phyloP scores from a whole-genome alignment of 2,113 vertebrate genomes.

The Vombatus ursinus region DNA sequence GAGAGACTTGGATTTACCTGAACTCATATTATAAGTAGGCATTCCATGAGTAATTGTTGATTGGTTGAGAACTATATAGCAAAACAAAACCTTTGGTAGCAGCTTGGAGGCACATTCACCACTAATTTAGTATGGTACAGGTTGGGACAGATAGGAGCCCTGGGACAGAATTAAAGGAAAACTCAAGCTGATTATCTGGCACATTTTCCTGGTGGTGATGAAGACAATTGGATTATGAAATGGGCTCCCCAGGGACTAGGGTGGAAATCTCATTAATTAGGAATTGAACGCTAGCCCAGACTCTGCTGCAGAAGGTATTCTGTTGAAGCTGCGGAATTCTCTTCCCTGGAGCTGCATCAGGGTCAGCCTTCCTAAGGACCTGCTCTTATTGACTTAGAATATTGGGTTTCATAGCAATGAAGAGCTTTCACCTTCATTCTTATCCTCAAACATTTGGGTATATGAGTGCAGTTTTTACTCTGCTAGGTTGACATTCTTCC shows the following conservation, averaged over 20 bases:
- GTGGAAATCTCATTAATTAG: constrained; percentile 2
- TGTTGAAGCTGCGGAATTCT: neutral
- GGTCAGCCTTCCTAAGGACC: neutral
- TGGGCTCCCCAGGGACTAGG: neutral
- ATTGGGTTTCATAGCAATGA: neutral
- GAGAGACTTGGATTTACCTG: neutral
- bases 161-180: constrained; percentile 1
- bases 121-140: neutral
- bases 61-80: neutral
- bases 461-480: neutral
- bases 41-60: neutral
- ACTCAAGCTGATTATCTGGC: neutral
- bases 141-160: neutral
- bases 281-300: neutral
- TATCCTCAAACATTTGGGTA: neutral
- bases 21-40: neutral
- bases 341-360: neutral
- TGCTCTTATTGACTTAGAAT: neutral
- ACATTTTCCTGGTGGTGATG: neutral
- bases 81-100: neutral
- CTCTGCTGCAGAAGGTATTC: neutral
- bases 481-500: neutral
- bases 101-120: neutral
- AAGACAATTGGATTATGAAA: neutral
- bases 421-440: neutral